Conservation (phyloP, 2,888 invertebrate genomes). For the Trachelus stipa region DNA sequence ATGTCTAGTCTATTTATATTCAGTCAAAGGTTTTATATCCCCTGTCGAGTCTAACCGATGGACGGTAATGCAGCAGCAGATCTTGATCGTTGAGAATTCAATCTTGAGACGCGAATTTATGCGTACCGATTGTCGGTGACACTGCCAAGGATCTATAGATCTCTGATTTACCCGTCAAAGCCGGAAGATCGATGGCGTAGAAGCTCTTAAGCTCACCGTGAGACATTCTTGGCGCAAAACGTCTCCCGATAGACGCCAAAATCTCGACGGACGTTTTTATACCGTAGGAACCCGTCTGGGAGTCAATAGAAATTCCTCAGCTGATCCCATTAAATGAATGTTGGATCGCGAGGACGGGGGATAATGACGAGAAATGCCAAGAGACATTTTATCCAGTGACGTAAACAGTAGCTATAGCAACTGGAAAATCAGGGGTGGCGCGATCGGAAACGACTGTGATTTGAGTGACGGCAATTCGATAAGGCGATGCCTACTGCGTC, state of each 20-base stretch:
- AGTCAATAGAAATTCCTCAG: not conserved
- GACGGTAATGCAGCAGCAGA: not conserved
- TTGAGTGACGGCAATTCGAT: conserved; percentile 23
- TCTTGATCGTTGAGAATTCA: not conserved
- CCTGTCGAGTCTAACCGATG: not conserved
- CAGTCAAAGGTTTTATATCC: not conserved
- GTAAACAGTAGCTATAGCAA: conserved; percentile 1
- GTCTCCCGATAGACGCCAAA: not conserved
- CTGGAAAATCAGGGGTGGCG: conserved; percentile 16
- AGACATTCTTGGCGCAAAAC: not conserved
- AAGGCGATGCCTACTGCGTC: conserved; percentile 3
- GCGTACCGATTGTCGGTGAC: not conserved
- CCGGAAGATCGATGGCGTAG: not conserved
- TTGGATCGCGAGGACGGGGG: not conserved
- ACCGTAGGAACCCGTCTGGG: not conserved
- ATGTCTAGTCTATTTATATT: no score
- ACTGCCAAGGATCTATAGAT: not conserved
- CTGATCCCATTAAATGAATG: not conserved
- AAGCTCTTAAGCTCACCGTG: not conserved
- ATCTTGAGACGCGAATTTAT: not conserved
- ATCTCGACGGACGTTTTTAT: not conserved
- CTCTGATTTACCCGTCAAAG: not conserved
- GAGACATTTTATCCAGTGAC: not conserved
- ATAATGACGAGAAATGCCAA: not conserved
- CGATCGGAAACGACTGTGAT: conserved; percentile 15